Conservation (phyloP, 1,140 invertebrate genomes). For the Aphaenogaster ashmeadi region DNA sequence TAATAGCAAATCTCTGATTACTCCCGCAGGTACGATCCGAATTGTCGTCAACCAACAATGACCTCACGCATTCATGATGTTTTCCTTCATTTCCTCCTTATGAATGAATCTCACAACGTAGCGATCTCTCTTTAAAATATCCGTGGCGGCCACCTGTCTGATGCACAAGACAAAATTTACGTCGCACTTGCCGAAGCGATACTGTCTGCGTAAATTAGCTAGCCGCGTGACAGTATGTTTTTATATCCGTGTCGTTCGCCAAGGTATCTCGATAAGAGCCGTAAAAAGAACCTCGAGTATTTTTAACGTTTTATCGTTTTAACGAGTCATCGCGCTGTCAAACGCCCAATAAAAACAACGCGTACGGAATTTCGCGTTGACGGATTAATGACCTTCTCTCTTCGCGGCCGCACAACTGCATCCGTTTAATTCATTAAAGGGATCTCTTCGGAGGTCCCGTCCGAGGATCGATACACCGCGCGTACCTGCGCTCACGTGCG, state of each 20-base stretch:
- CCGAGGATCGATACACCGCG: conserved; percentile 39
- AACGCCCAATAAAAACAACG: neutral
- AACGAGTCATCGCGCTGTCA: neutral
- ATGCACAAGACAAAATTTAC: neutral
- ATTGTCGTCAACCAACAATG: conserved; percentile 20
- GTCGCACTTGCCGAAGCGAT: conserved; percentile 9
- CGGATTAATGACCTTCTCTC: neutral
- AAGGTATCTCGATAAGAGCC: neutral
- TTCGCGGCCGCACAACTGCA: too few relatives aligned
- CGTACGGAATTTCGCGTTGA: neutral
- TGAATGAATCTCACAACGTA: conserved; percentile 33
- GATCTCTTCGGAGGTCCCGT: conserved; percentile 14
- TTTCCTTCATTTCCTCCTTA: neutral
- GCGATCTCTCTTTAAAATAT: conserved; percentile 1
- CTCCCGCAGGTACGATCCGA: conserved; percentile 33
- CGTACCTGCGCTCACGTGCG: conserved; percentile 22
- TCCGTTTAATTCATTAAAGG: neutral
- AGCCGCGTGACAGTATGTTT: neutral
- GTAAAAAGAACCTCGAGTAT: neutral
- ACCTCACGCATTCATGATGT: conserved; percentile 50
- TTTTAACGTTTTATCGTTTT: conserved; percentile 24
- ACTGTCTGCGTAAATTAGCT: neutral
- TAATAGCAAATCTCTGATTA: conserved; percentile 62
- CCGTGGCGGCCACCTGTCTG: conserved; percentile 2
- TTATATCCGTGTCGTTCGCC: neutral